A percentile compares a stretch with the other conserved stretches of the same genome.
Conservation (phyloP, 2,113 vertebrate genomes). For the Sylvilagus bachmani region DNA sequence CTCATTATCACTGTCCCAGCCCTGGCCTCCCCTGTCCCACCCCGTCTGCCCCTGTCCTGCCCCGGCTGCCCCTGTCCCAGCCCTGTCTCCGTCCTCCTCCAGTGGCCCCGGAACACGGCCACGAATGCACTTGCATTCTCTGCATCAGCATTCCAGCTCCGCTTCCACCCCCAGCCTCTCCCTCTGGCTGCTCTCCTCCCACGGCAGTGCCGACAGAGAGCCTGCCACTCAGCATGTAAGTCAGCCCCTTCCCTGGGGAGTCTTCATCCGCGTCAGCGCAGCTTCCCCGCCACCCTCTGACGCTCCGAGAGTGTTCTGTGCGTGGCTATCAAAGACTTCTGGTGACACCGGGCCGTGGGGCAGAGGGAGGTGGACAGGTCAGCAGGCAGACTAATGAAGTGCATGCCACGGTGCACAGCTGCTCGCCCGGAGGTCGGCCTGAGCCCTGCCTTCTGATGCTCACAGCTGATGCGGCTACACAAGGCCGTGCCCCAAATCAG, state of each 20-base stretch:
- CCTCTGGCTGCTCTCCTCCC: no score
- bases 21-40: no score
- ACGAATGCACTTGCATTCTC: no score
- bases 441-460: neutral
- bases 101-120: fast-evolving
- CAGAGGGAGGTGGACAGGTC: fast-evolving
- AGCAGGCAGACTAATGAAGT: fast-evolving
- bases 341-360: fast-evolving
- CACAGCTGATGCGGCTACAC: fast-evolving
- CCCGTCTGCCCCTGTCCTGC: no score
- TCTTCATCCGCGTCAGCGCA: fast-evolving
- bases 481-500: neutral
- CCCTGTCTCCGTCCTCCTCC: neutral
- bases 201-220: fast-evolving
- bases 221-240: fast-evolving
- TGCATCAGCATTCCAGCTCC: fast-evolving
- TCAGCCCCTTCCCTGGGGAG: neutral
- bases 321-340: neutral
- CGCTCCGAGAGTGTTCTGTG: fast-evolving
- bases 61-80: neutral
- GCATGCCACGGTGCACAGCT: fast-evolving
- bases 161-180: fast-evolving
- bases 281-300: neutral
- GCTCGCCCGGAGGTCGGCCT: neutral
- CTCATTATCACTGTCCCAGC: no score